Evolutionary conservation across 2,797 vertebrate species (phyloP).

Genomic region (Karalla daura): DNA sequence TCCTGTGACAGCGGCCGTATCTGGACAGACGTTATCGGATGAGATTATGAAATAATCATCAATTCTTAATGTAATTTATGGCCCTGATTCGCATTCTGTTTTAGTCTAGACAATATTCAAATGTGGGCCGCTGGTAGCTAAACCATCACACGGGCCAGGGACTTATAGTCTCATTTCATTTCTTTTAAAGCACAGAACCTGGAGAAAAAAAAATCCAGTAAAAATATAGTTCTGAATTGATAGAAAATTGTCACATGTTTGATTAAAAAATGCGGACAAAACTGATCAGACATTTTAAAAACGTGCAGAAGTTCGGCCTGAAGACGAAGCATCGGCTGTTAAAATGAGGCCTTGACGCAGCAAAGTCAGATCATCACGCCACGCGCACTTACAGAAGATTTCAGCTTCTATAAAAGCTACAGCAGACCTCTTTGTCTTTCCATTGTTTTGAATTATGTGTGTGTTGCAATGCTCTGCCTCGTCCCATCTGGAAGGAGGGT

Average conservation of each 20-base stretch:
- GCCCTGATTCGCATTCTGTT: slow-evolving; percentile 37
- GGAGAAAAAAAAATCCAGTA: too few species aligned
- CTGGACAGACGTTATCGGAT: slow-evolving; percentile 67
- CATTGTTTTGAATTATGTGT: slow-evolving; percentile 56
- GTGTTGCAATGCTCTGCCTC: slow-evolving; percentile 51
- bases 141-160: neutral
- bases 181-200: neutral
- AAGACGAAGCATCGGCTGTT: neutral
- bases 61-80: slow-evolving; percentile 65
- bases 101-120: slow-evolving; percentile 64
- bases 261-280: too few species aligned
- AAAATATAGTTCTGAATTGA: too few species aligned
- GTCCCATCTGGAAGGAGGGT: slow-evolving; percentile 77
- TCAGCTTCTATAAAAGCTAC: slow-evolving; percentile 44
- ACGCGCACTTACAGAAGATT: slow-evolving; percentile 4
- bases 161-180: neutral
- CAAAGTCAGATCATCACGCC: slow-evolving; percentile 11
- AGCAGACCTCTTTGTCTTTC: slow-evolving; percentile 48
- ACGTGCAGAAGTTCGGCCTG: neutral
- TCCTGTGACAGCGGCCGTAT: slow-evolving; percentile 65
- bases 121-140: slow-evolving; percentile 24
- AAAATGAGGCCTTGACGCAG: slow-evolving; percentile 16
- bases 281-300: too few species aligned
- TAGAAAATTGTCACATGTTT: too few species aligned
- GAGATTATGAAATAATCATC: slow-evolving; percentile 64